Conservation (phyloP, 2,113 vertebrate species). For the Odocoileus virginianus region DNA sequence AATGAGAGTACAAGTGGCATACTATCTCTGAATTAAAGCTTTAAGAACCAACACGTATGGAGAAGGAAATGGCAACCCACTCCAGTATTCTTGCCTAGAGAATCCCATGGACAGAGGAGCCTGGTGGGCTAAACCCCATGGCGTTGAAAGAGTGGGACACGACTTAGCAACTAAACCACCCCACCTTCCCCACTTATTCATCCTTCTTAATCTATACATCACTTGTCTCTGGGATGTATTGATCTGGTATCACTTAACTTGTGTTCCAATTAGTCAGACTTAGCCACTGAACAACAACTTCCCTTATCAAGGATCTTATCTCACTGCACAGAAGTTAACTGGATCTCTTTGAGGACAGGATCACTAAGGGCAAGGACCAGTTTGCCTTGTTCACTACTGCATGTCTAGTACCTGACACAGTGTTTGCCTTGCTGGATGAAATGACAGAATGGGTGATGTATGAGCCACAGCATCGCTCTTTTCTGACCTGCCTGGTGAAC, state of each 20-base stretch:
- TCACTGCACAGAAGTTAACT: neutral
- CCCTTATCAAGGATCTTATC: neutral
- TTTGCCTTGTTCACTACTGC: neutral
- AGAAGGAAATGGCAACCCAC: neutral
- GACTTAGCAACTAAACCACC: neutral
- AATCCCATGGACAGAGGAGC: neutral
- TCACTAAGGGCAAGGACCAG: neutral
- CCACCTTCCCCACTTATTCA: neutral
- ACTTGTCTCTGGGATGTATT: neutral
- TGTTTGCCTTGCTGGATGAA: neutral
- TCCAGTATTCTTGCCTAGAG: neutral
- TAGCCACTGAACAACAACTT: neutral
- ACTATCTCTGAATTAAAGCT: neutral
- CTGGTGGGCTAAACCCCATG: neutral
- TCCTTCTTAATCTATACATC: neutral
- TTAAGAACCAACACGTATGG: neutral
- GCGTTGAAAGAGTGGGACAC: neutral
- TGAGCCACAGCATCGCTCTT: neutral
- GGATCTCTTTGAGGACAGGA: neutral
- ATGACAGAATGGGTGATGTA: neutral
- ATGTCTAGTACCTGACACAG: neutral
- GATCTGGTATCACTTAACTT: neutral
- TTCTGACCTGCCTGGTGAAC: neutral
- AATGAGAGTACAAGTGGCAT: neutral
- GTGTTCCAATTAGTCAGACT: neutral